phyloP scores from a whole-genome alignment of 1,140 invertebrate species.

The Heliconius eleuchia region DNA sequence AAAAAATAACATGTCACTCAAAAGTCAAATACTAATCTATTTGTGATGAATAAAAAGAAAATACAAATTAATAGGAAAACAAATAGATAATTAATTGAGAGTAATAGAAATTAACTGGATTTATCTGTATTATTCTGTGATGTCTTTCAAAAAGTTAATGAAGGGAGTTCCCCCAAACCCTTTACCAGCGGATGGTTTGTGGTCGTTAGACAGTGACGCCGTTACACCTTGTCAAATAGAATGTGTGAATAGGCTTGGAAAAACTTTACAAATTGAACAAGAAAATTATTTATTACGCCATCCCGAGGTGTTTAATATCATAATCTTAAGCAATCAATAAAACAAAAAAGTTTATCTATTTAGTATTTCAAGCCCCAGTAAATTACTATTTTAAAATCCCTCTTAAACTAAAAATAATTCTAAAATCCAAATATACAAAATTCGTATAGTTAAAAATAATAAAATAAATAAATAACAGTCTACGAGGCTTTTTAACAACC shows the following conservation, averaged over 20 bases:
- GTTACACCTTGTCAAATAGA: slow-evolving; percentile 53
- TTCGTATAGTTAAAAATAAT: no score
- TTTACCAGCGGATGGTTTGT: slow-evolving; percentile 51
- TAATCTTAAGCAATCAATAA: background rate
- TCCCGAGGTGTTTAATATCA: slow-evolving; percentile 47
- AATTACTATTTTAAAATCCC: no score
- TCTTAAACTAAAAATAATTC: no score
- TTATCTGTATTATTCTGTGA: slow-evolving; percentile 17
- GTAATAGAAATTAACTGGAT: no score
- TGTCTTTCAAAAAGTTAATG: slow-evolving; percentile 55
- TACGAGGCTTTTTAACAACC: no score
- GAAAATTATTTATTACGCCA: slow-evolving; percentile 59
- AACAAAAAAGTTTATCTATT: background rate
- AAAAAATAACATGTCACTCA: background rate
- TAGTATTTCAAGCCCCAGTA: background rate
- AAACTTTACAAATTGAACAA: slow-evolving; percentile 59
- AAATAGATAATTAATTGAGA: no score
- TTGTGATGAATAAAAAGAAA: no score
- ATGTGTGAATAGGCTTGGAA: slow-evolving; percentile 51
- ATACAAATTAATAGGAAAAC: background rate
- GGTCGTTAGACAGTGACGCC: slow-evolving; percentile 48
- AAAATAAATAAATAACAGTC: no score
- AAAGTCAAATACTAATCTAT: background rate
- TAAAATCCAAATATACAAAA: no score
- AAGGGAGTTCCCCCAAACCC: slow-evolving; percentile 48